phyloP scores from a whole-genome alignment of 2,113 vertebrate species.

The Mastomys natalensis region DNA sequence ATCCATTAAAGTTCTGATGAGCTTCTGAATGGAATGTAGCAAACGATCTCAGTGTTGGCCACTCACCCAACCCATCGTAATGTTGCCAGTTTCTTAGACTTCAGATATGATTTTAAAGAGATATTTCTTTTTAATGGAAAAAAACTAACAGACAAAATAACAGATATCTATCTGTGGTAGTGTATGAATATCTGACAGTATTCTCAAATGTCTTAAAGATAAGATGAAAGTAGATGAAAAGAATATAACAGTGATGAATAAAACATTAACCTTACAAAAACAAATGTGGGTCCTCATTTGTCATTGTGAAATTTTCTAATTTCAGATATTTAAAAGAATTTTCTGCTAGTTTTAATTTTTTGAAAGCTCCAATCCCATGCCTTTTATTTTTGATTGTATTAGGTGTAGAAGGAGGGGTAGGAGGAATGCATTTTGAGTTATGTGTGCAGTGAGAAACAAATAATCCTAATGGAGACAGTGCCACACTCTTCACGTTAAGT shows the following conservation, averaged over 20 bases:
- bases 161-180: background rate
- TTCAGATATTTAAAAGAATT: background rate
- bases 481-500: background rate
- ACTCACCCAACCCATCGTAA: background rate
- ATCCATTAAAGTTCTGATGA: background rate
- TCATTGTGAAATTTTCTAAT: background rate
- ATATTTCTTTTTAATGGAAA: conserved; percentile 37
- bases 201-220: conserved; percentile 63
- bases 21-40: background rate
- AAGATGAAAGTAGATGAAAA: conserved; percentile 50
- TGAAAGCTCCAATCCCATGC: background rate
- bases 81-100: background rate
- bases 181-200: background rate
- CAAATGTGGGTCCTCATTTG: background rate
- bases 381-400: conserved; percentile 20
- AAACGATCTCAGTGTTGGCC: conserved; percentile 26
- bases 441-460: background rate
- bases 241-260: background rate
- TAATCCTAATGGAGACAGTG: conserved; percentile 8
- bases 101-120: background rate
- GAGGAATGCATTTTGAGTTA: background rate
- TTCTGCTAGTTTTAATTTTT: conserved; percentile 24
- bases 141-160: background rate
- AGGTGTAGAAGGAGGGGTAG: background rate
- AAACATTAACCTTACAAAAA: conserved; percentile 44